These are phyloP conservation scores for Shargacucullia verbasci DNA, from an alignment of 2,888 invertebrate species.

Conservation along the genomic window DNA sequence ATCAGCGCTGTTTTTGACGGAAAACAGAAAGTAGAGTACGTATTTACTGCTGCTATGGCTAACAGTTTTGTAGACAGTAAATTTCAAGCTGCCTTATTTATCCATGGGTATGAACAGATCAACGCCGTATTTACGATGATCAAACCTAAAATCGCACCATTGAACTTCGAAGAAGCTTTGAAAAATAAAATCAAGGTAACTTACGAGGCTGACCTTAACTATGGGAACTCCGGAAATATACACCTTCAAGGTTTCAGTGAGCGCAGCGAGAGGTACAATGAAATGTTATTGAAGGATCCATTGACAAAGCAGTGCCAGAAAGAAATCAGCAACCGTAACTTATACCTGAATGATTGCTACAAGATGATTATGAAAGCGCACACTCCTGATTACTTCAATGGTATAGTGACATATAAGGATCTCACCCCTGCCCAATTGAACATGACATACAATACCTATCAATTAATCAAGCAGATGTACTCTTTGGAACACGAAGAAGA, in stretches of 20 bases:
- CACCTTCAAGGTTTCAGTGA: constrained; percentile 79
- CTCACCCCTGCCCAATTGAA: constrained; percentile 78
- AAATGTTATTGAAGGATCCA: constrained; percentile 81
- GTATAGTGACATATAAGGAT: constrained; percentile 85
- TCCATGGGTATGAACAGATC: constrained; percentile 77
- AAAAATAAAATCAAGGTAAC: constrained; percentile 84
- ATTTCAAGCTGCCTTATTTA: constrained; percentile 84
- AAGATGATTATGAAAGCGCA: constrained; percentile 87
- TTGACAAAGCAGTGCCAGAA: constrained; percentile 83
- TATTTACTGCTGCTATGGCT: constrained; percentile 86
- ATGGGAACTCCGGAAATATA: constrained; percentile 81
- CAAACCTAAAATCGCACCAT: constrained; percentile 83
- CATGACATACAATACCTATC: constrained; percentile 79
- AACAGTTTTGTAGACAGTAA: constrained; percentile 88
- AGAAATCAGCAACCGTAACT: constrained; percentile 87
- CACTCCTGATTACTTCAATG: constrained; percentile 84
- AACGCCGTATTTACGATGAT: constrained; percentile 80
- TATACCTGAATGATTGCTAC: constrained; percentile 89
- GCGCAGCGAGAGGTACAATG: constrained; percentile 84
- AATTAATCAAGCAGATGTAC: constrained; percentile 66
- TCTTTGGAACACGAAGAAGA: constrained; percentile 84
- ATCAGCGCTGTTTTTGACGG: constrained; percentile 87
- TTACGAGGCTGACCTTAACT: constrained; percentile 83
- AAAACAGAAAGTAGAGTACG: constrained; percentile 82
- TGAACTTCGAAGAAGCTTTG: constrained; percentile 88